Percentiles rank a stretch among this genome's conserved stretches.
phyloP scores from a whole-genome alignment of 2,797 vertebrate genomes.

The Coendou prehensilis region DNA sequence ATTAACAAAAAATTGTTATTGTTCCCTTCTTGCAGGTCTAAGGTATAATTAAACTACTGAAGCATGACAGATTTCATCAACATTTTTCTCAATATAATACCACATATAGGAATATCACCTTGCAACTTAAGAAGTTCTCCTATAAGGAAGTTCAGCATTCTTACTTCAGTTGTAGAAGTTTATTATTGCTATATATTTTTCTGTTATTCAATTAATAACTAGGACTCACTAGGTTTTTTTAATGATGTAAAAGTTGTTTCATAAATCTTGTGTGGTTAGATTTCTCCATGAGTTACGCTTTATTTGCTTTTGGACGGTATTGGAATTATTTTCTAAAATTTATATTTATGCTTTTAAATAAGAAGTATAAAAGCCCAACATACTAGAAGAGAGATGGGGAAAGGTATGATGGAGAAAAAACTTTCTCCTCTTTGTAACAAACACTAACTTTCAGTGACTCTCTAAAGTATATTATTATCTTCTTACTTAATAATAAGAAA shows the following conservation, averaged over 20 bases:
- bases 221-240: not conserved
- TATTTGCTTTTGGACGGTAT: not conserved
- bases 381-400: not conserved
- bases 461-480: not conserved
- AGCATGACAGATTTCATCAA: not conserved
- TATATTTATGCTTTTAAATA: not conserved
- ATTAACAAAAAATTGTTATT: not conserved
- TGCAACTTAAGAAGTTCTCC: not conserved
- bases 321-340: not conserved
- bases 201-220: not conserved
- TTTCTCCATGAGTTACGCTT: not conserved
- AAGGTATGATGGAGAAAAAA: not conserved
- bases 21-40: not conserved
- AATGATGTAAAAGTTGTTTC: not conserved
- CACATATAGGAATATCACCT: not conserved
- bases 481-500: not conserved
- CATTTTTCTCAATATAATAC: not conserved
- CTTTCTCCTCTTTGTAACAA: not conserved
- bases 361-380: not conserved
- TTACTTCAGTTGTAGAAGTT: not conserved
- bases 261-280: not conserved
- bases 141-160: not conserved
- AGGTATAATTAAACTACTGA: not conserved
- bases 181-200: not conserved
- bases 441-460: not conserved